These are phyloP conservation scores for Pseudobourletiella spinata DNA, from an alignment of 1,140 invertebrate species.

Conservation along the genomic window DNA sequence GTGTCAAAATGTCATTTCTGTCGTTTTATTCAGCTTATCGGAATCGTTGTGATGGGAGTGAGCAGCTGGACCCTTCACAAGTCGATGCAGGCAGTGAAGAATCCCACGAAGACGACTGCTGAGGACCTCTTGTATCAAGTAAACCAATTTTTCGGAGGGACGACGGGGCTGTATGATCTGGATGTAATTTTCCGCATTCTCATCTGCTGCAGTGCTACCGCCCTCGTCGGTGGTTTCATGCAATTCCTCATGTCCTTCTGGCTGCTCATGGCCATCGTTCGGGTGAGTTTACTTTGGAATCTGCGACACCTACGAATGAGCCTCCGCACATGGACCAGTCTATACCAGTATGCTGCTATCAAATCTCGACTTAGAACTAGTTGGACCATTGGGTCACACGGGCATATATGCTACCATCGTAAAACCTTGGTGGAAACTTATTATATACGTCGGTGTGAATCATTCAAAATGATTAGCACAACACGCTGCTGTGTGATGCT, in stretches of 20 bases:
- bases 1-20: too few relatives aligned
- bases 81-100: conserved; percentile 27
- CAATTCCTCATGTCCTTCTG: conserved; percentile 31
- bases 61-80: conserved; percentile 31
- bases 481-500: too few relatives aligned
- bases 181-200: conserved; percentile 33
- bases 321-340: too few relatives aligned
- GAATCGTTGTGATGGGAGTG: conserved; percentile 18
- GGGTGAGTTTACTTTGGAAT: too few relatives aligned
- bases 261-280: conserved; percentile 22
- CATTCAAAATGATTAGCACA: too few relatives aligned
- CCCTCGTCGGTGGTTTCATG: conserved; percentile 29
- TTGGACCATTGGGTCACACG: too few relatives aligned
- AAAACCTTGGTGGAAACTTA: too few relatives aligned
- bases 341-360: too few relatives aligned
- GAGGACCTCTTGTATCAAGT: conserved; percentile 18
- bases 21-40: conserved; percentile 15
- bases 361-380: too few relatives aligned
- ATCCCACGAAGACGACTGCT: conserved; percentile 21
- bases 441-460: too few relatives aligned
- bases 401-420: too few relatives aligned
- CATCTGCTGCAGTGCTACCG: conserved; percentile 23
- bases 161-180: conserved; percentile 29
- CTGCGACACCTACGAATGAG: too few relatives aligned
- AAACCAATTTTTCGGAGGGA: conserved; percentile 29